phyloP scores from a whole-genome alignment of 2,113 vertebrate genomes.

The Nothocercus nigrocapillus region DNA sequence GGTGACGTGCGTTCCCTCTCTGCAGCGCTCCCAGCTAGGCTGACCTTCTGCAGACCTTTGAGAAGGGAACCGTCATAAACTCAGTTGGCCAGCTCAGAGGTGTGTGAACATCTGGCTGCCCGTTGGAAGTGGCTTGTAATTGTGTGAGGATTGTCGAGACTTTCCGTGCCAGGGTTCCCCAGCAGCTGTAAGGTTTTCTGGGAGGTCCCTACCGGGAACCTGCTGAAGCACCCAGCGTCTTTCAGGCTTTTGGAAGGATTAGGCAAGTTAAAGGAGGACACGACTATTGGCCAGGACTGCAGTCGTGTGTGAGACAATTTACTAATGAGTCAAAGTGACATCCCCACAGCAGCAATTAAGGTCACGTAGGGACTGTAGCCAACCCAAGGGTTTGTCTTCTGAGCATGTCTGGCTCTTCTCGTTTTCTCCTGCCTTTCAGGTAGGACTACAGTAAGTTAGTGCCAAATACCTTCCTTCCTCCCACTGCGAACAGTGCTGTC shows the following conservation, averaged over 20 bases:
- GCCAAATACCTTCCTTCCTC: background rate
- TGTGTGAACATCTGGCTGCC: background rate
- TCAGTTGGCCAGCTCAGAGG: background rate
- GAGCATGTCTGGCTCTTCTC: background rate
- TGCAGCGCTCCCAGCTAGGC: background rate
- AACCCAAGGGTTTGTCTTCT: background rate
- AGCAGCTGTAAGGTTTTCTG: background rate
- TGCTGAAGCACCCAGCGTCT: background rate
- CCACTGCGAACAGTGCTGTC: background rate
- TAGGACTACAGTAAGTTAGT: background rate
- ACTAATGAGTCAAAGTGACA: background rate
- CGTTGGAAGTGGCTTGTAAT: background rate
- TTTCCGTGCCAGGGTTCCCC: background rate
- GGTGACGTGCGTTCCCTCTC: background rate
- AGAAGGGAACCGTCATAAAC: background rate
- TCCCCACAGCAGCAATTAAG: background rate
- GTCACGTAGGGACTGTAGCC: background rate
- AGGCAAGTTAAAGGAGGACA: background rate
- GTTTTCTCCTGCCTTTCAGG: background rate
- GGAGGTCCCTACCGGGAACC: background rate
- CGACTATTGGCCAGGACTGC: background rate
- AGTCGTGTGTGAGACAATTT: background rate
- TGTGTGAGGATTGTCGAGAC: background rate
- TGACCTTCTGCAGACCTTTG: background rate
- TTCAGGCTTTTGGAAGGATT: background rate